Evolutionary conservation across 2,888 invertebrate genomes (phyloP).

Genomic region (Petrolisthes manimaculis): DNA sequence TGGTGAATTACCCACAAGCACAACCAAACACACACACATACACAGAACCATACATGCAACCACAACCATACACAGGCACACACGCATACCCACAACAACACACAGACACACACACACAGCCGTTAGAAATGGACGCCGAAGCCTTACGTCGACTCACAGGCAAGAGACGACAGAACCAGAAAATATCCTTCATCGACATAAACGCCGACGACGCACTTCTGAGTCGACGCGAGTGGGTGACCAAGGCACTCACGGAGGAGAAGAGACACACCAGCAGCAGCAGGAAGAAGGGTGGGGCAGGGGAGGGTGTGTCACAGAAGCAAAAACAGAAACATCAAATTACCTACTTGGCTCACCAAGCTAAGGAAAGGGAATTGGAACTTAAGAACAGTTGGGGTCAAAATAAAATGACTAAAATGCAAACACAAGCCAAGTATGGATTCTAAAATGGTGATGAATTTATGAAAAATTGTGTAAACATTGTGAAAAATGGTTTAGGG

Average conservation of each 20-base stretch:
- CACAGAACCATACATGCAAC: not conserved
- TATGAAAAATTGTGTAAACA: conserved; percentile 68
- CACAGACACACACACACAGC: not conserved
- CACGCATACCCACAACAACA: not conserved
- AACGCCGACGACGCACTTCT: conserved; percentile 84
- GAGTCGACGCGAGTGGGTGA: conserved; percentile 84
- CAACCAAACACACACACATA: not conserved
- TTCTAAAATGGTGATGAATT: conserved; percentile 80
- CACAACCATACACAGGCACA: not conserved
- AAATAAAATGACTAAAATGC: conserved; percentile 84
- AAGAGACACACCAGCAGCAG: conserved; percentile 63
- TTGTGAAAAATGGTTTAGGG: too few relatives aligned
- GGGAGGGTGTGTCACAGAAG: conserved; percentile 75
- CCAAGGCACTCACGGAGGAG: conserved; percentile 76
- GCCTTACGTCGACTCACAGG: conserved; percentile 79
- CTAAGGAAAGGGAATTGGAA: conserved; percentile 93
- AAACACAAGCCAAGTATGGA: conserved; percentile 96
- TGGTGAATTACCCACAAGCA: too few relatives aligned
- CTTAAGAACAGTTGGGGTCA: conserved; percentile 94
- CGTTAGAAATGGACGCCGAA: conserved; percentile 46
- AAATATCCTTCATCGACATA: conserved; percentile 83
- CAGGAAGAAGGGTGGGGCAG: conserved; percentile 45
- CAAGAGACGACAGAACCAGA: conserved; percentile 75
- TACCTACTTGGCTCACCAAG: conserved; percentile 92
- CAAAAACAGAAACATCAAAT: conserved; percentile 93